Evolutionary conservation across 2,797 vertebrate genomes (phyloP), one percentile per base, ranked within the genome.

Genomic region (Parauchenoglanis ngamensis): DNA sequence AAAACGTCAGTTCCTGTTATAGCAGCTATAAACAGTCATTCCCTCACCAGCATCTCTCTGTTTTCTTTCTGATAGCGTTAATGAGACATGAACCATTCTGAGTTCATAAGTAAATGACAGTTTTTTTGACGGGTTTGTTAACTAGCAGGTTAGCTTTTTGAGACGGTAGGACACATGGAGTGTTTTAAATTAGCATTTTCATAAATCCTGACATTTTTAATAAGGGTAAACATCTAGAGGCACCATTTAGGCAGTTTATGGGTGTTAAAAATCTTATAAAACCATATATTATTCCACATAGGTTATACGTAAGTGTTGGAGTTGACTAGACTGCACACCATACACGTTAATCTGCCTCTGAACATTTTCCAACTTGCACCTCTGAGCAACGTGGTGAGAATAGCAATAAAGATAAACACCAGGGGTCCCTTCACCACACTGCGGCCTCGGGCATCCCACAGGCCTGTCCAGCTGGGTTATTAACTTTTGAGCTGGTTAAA

Each of bases 401-500:
- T 11, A 82, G 25, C 59, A 65, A 82, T 82, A 82, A 65, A 82
- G 79, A 49, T n/a, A 61, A 80, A 80, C 78, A 44, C 78, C 78
- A 80, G 79, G 59, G 79, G 79, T 82, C 44, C 44, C 25, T 25
- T 82, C 79, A 49, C 8, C 25, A 44, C 35, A 15, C 79, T 2
- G 35, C 13, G 40, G 57, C 79, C 79, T 81, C 35, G 2, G 79
- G 79, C 57, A 3, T 46, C 57, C 0, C 1, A 49, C 49, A 49
- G 49, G 49, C 57, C 40, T 8, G 17, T 4, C 44, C 79, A 81
- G 25, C 40, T 10, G 57, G 21, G 59, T 12, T 63, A 63, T 46
- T 63, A 63, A 35, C 23, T n/a, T 54, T 40, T 13, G 21, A n/a
- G n/a, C 17, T 65, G n/a, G 84, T 77, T 75, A 61, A 76, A 46